These are phyloP conservation scores for Sarcophaga peregrina DNA, from an alignment of 1,140 invertebrate genomes.

Conservation along the genomic window DNA sequence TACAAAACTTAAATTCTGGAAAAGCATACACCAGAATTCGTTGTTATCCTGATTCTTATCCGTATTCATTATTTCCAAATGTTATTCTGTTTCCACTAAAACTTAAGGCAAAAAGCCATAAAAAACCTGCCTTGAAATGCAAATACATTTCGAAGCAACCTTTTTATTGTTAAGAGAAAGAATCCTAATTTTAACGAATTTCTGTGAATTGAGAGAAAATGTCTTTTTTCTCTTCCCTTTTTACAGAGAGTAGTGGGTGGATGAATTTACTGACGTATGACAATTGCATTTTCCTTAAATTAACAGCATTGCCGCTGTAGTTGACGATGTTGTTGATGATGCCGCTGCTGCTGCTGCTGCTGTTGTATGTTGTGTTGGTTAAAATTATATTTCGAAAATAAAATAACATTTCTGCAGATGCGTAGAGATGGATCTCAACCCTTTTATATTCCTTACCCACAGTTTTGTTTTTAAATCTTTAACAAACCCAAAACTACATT, in stretches of 20 bases:
- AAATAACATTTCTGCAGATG: no score
- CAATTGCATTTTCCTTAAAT: conserved; percentile 26
- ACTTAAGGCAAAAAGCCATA: no score
- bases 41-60: no score
- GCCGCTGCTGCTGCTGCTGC: background rate
- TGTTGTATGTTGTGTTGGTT: background rate
- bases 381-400: no score
- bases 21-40: no score
- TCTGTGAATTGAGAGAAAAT: no score
- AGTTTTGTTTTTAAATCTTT: background rate
- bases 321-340: no score
- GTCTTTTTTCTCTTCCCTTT: no score
- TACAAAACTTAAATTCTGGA: no score
- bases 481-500: background rate
- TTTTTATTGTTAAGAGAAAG: conserved; percentile 8
- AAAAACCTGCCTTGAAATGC: background rate
- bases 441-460: background rate
- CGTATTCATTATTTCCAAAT: no score
- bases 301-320: background rate
- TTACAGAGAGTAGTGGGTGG: no score
- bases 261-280: background rate
- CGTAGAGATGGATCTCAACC: background rate
- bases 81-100: no score
- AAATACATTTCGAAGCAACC: background rate
- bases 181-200: background rate